Evolutionary conservation across 2,888 invertebrate species (phyloP), one percentile per base, ranked within the genome.

Genomic region (Stenurella melanura): DNA sequence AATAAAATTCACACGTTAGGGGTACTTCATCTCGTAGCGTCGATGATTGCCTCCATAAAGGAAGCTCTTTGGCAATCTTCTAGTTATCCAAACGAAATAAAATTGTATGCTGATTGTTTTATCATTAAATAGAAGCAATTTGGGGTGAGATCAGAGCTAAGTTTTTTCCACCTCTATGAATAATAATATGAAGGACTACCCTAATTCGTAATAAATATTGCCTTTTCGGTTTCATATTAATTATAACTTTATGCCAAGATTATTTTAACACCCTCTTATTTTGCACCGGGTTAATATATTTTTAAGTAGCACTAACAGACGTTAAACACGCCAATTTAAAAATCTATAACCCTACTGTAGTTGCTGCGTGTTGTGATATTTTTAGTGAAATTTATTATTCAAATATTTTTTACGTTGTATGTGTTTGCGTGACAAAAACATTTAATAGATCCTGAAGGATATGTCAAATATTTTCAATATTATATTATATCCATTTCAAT

Each of bases 301-400:
- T 50, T 50, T 50, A 50, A 50, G 5, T 50, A 50, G n/a, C n/a
- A 50, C 50, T 50, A 50, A 15, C 50, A 50, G 15, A 42, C n/a
- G 50, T n/a, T 42, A 7, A 38, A 38, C 42, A 42, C 42, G 42
- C 19, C 42, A 64, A 42, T 42, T 64, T 64, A 64, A 42, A 38
- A 64, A 64, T 42, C 38, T 15, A 42, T 64, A 64, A 64, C 15
- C 3, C 18, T 38, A 50, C 42, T 64, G 11, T 61, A 30, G 26
- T 30, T 30, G 18, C 64, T 64, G 64, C 64, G 64, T 64, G 64
- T 19, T 42, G 17, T 30, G 69, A 68, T 38, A 68, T 69, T 69
- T 69, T 19, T n/a, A 69, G n/a, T 30, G 21, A 69, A 69, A 58
- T 69, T 26, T 38, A 69, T 69, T 69, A 57, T 69, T 69, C 69